Percentiles rank a stretch among this genome's conserved stretches.
Conservation (phyloP, 2,797 vertebrate genomes). For the Falco rusticolus region DNA sequence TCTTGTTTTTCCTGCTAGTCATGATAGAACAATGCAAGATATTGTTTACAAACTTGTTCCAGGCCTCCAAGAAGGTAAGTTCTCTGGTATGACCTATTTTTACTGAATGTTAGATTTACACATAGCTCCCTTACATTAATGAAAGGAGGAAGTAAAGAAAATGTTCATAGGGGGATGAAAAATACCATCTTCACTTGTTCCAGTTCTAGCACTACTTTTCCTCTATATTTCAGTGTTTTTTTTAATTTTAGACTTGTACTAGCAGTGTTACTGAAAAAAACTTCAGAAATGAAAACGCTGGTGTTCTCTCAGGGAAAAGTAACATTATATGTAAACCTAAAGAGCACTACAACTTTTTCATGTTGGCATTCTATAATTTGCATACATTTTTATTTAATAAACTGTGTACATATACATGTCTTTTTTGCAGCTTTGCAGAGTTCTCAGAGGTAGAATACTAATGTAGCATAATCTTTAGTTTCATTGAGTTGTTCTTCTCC, state of each 20-base stretch:
- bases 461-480: not conserved
- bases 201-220: not conserved
- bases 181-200: not conserved
- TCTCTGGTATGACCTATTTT: not conserved
- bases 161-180: not conserved
- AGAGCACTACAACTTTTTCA: not conserved
- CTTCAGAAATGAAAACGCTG: not conserved
- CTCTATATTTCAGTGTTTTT: not conserved
- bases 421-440: not conserved
- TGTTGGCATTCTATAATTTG: not conserved
- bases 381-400: not conserved
- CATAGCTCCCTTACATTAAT: not conserved
- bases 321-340: not conserved
- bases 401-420: not conserved
- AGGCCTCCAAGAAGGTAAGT: constrained; percentile 94
- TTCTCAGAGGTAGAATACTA: not conserved
- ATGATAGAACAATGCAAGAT: constrained; percentile 99
- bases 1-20: constrained; percentile 74
- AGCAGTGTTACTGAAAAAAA: not conserved
- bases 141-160: not conserved
- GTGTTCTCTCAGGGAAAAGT: not conserved
- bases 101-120: not conserved
- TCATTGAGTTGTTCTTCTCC: not conserved
- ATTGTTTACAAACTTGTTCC: constrained; percentile 98
- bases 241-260: not conserved